Evolutionary conservation across 2,888 invertebrate species (phyloP).

Genomic region (Habroteleia sp.): DNA sequence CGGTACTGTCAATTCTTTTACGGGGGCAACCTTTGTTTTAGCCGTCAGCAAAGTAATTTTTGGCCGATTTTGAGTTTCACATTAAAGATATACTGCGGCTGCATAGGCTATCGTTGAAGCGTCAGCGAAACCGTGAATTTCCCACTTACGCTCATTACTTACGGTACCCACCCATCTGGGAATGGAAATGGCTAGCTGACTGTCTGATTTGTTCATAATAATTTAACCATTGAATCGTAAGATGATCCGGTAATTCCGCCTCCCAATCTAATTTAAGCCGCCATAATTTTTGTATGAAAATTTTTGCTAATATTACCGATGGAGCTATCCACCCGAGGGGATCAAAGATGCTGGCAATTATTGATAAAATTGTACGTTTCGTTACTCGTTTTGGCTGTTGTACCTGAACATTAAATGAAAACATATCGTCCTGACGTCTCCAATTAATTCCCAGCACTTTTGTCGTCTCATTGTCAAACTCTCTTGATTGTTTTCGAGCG

Average conservation of each 20-base stretch:
- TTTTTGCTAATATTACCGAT: not conserved
- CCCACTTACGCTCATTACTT: not conserved
- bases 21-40: too few species aligned
- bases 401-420: constrained; percentile 3
- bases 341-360: constrained; percentile 10
- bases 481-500: not conserved
- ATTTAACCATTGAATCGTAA: not conserved
- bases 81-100: constrained; percentile 1
- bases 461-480: not conserved
- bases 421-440: not conserved
- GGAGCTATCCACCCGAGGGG: constrained; percentile 8
- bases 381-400: not conserved
- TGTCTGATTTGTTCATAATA: not conserved
- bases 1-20: not conserved
- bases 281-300: constrained; percentile 17
- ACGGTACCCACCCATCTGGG: constrained; percentile 5
- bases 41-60: not conserved
- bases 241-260: not conserved
- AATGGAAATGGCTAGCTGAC: not conserved
- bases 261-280: constrained; percentile 1
- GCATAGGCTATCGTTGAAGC: not conserved
- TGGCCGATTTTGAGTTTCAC: not conserved
- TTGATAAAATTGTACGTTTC: not conserved
- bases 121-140: constrained; percentile 7
- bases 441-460: constrained; percentile 5